Evolutionary conservation across 1,140 invertebrate species (phyloP), one percentile per base, ranked within the genome.

Genomic region (Armadillidium nasatum): DNA sequence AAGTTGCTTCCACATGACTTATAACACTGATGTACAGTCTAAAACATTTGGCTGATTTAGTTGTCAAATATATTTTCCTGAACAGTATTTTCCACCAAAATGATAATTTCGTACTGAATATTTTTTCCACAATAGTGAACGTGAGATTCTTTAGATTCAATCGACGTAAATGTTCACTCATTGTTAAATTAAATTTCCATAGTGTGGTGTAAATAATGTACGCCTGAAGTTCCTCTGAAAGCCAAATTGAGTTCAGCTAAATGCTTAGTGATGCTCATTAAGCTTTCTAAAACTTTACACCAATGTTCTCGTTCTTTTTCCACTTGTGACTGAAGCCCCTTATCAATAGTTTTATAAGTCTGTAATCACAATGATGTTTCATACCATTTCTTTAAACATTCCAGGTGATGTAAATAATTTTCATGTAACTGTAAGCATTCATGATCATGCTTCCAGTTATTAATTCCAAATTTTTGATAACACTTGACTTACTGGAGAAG

Each of bases 101-200:
- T 50, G 46, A 50, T 50, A 10, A 50, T 50, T 50, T 50, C 46
- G 15, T 50, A 10, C 15, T 50, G 46, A 50, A 50, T 15, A 50
- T 50, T 50, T 50, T 50, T 50, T 50, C 46, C 46, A 50, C 46
- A 50, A 50, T 50, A 50, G 46, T 50, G 46, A 50, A 50, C 15
- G 46, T 50, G 46, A 50, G 46, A 10, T 50, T 50, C 46, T 50
- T 50, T 50, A 50, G 46, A 50, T 15, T 10, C 46, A 50, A 50
- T 15, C 46, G 46, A 50, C 15, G 46, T 50, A 50, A 50, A 50
- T 50, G 46, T 50, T 10, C 15, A 50, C 46, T 10, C 15, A 50
- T 50, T 10, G 9, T 10, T 50, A 15, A 10, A 50, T 50, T 10
- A 50, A 50, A 50, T 50, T 50, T 15, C 46, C 46, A 50, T 50